Percentiles rank a stretch among this genome's conserved stretches.
phyloP scores from a whole-genome alignment of 2,888 invertebrate species.

The Caenorhabditis sp. region DNA sequence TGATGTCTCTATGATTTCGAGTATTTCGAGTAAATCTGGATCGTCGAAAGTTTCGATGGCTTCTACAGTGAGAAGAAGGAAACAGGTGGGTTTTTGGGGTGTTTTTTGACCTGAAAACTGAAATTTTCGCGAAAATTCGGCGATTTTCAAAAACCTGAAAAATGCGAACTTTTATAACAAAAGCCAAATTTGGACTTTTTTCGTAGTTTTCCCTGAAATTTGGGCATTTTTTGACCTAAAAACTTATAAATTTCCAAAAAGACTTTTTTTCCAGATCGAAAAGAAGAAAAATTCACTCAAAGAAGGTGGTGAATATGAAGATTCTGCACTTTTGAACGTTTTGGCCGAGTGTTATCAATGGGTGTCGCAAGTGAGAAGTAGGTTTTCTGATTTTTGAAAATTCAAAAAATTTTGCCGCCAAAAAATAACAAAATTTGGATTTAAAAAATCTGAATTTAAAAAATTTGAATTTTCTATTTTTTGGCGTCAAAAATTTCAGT shows the following conservation, averaged over 20 bases:
- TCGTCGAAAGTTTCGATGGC: slow-evolving; percentile 44
- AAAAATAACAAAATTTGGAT: no score
- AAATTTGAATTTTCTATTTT: no score
- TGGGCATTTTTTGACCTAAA: background rate
- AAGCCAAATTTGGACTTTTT: no score
- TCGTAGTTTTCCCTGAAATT: no score
- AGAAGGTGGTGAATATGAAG: slow-evolving; percentile 67
- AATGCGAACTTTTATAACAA: no score
- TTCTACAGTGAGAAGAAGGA: slow-evolving; percentile 49
- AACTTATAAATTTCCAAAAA: background rate
- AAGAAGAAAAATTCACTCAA: slow-evolving; percentile 62
- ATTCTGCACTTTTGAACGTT: slow-evolving; percentile 56
- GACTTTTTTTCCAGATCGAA: no score
- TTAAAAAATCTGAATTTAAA: no score
- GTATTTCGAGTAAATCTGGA: slow-evolving; percentile 30
- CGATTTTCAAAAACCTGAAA: no score
- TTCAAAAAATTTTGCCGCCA: no score
- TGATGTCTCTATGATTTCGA: slow-evolving; percentile 29
- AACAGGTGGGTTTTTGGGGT: slow-evolving; percentile 34
- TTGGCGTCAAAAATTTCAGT: no score
- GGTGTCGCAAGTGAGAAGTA: slow-evolving; percentile 28
- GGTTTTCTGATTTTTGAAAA: no score
- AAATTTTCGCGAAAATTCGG: background rate
- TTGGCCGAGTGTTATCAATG: slow-evolving; percentile 47
- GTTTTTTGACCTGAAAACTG: background rate